These are phyloP conservation scores for Drosophila niveifrons DNA, from an alignment of 2,888 invertebrate species.

Conservation along the genomic window DNA sequence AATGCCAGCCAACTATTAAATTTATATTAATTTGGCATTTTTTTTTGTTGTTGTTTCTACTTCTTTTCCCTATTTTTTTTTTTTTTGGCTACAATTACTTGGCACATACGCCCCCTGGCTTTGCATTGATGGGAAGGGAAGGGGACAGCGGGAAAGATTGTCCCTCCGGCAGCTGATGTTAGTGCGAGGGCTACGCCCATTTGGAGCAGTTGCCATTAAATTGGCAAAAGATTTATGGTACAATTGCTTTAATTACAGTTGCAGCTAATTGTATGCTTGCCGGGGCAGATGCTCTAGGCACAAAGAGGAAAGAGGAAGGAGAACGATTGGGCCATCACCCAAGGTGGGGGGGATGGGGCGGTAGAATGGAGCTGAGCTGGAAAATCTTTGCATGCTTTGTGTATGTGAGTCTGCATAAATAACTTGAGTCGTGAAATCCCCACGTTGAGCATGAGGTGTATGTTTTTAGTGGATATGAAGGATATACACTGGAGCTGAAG, in stretches of 20 bases:
- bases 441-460: constrained; percentile 32
- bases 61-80: constrained; percentile 25
- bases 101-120: constrained; percentile 39
- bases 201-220: constrained; percentile 63
- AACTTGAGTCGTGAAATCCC: constrained; percentile 50
- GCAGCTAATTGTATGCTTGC: constrained; percentile 79
- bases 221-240: constrained; percentile 77
- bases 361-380: constrained; percentile 7
- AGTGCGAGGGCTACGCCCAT: constrained; percentile 27
- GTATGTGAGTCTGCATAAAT: constrained; percentile 78
- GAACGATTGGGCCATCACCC: no score
- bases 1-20: constrained; percentile 81
- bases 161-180: constrained; percentile 13
- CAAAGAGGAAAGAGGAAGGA: no score
- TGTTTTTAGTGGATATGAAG: constrained; percentile 17
- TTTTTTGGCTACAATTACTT: constrained; percentile 64
- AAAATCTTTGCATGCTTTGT: constrained; percentile 75
- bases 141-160: not conserved
- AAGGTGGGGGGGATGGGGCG: no score
- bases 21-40: constrained; percentile 78
- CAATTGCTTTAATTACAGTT: constrained; percentile 81
- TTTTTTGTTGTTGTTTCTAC: constrained; percentile 54
- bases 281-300: constrained; percentile 66
- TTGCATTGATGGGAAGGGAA: no score
- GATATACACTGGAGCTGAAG: constrained; percentile 18